Base-by-base conservation (phyloP, 2,797 vertebrate genomes). In the Amblyraja radiata region DNA sequence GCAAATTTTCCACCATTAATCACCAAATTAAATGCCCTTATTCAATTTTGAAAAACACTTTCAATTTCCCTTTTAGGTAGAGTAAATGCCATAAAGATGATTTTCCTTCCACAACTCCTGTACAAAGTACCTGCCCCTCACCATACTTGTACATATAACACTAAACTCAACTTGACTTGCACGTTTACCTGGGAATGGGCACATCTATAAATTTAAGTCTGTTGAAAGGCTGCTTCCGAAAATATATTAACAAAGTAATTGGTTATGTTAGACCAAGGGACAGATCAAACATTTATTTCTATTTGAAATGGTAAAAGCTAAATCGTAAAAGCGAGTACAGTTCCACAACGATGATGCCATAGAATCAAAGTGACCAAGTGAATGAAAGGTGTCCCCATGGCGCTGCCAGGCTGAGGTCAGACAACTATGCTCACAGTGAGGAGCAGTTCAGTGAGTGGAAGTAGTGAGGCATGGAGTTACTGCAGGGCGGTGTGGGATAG, bases 351-450 rank as follows among this genome's bases (percentile, higher is more conserved):
- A 68, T 54, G 61, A 23, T 32, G 11, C 65, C 9, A 23, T 3
- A 21, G 14, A 88, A 76, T 58, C 88, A 73, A 46, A 90, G 21
- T 46, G 39, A 54, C 71, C 23, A 36, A 71, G n/a, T 91, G 76
- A 92, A 92, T 28, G 25, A 92, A 92, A 92, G 18, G 14, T 74
- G 25, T 76, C 71, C 14, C 6, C 28, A 74, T 54, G 13, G 71
- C 6, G 71, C 36, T 92, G 90, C 74, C 90, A 92, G 71, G 76
- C 76, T 76, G 74, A 39, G 90, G 90, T 76, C 90, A 92, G 58
- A 16, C 39, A 92, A 76, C 71, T 46, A 2, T 16, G 90, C 76
- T 71, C 14, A 92, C 71, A 73, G 65, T 28, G 1, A 46, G 39
- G 68, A 92, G 46, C 71, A 74, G 13, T 28, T 92, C 71, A 92